phyloP scores from a whole-genome alignment of 2,888 invertebrate genomes.

The Apeira syringaria region DNA sequence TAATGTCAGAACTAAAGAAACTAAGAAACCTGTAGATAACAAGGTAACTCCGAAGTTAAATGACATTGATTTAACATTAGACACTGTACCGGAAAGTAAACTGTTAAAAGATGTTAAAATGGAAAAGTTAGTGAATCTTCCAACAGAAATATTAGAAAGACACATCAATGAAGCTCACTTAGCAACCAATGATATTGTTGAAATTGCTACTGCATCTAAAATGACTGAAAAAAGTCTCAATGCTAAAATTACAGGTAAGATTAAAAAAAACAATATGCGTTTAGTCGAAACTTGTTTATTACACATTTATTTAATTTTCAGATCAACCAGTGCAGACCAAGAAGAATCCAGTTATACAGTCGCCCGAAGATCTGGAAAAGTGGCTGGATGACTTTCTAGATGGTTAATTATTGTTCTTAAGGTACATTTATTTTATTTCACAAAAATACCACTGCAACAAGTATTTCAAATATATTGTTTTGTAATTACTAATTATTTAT shows the following conservation, averaged over 20 bases:
- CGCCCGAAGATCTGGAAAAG: slow-evolving; percentile 76
- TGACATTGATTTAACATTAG: slow-evolving; percentile 16
- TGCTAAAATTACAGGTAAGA: slow-evolving; percentile 9
- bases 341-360: slow-evolving; percentile 59
- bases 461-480: too few species aligned
- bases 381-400: slow-evolving; percentile 79
- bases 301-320: slow-evolving; percentile 12
- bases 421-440: too few species aligned
- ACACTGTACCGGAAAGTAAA: slow-evolving; percentile 18
- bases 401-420: slow-evolving; percentile 32
- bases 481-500: too few species aligned
- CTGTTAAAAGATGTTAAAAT: slow-evolving; percentile 1
- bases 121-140: slow-evolving; percentile 3
- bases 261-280: neutral
- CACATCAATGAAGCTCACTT: neutral
- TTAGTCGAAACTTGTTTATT: slow-evolving; percentile 18
- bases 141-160: neutral
- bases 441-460: too few species aligned
- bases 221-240: neutral
- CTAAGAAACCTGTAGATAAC: neutral
- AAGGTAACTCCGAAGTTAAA: neutral
- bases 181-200: neutral
- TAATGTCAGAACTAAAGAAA: slow-evolving; percentile 4
- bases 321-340: slow-evolving; percentile 26
- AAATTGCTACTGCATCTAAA: neutral